phyloP scores from a whole-genome alignment of 2,113 vertebrate species.

The Tetrao urogallus region DNA sequence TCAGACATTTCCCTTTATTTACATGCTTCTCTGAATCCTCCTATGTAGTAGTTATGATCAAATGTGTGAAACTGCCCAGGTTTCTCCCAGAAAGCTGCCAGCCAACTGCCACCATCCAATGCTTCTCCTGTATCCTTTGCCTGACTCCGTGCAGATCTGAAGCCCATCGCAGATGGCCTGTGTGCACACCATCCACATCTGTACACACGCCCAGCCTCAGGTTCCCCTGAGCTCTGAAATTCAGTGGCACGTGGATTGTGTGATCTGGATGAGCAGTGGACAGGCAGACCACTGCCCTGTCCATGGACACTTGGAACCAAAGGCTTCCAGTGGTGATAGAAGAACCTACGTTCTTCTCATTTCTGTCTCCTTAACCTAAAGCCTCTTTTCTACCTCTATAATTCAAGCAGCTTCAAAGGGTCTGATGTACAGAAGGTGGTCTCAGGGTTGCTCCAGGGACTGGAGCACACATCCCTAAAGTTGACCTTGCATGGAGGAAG shows the following conservation, averaged over 20 bases:
- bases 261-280: background rate
- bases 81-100: background rate
- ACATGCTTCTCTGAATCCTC: background rate
- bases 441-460: background rate
- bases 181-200: background rate
- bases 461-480: background rate
- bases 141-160: background rate
- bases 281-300: background rate
- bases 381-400: background rate
- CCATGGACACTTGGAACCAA: background rate
- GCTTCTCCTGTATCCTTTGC: background rate
- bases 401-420: background rate
- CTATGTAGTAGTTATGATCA: fast-evolving
- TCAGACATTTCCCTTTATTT: fast-evolving
- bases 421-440: background rate
- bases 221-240: background rate
- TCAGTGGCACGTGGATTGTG: background rate
- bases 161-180: fast-evolving
- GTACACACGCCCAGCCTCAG: background rate
- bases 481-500: background rate
- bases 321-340: background rate
- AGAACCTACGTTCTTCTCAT: background rate
- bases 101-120: background rate
- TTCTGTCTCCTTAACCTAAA: background rate
- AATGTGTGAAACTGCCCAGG: background rate